Evolutionary conservation across 2,888 invertebrate genomes (phyloP), one percentile per base, ranked within the genome.

Genomic region (Lycaena phlaeas): DNA sequence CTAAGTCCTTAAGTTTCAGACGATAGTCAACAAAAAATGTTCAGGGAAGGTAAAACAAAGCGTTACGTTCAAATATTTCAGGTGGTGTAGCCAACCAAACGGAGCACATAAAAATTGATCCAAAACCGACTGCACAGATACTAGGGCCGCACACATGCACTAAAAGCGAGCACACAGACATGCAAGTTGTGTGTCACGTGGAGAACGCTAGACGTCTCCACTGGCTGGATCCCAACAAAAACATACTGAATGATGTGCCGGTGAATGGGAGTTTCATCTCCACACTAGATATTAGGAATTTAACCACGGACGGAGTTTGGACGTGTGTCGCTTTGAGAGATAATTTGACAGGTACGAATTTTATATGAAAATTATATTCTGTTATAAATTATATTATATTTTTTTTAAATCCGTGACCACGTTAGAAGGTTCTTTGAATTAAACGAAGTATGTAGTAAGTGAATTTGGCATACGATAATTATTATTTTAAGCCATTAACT

Each of bases 31-130:
- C n/a, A n/a, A n/a, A n/a, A n/a, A n/a, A n/a, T n/a, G n/a, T n/a
- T n/a, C n/a, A n/a, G n/a, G n/a, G n/a, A n/a, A n/a, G n/a, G n/a
- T n/a, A n/a, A n/a, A n/a, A n/a, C n/a, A n/a, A n/a, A n/a, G n/a
- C n/a, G n/a, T n/a, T n/a, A n/a, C n/a, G n/a, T n/a, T n/a, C n/a
- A n/a, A n/a, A n/a, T n/a, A 25, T 61, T 64, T 4, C 51, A 86
- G 85, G 70, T 10, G 85, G 86, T 0, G 49, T 59, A 54, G 43
- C 61, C 10, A 62, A 56, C 5, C 55, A 66, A 39, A 61, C 73
- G 0, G 61, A 63, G 1, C 45, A 52, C 18, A 58, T 84, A 37
- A 53, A 50, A 1, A 44, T 74, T 11, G 51, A 55, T 45, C 27
- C 52, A 0, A 50, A 61, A n/a, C 74, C 82, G 1, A 56, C 57